Conservation (phyloP, 2,113 vertebrate genomes). For the Cervus canadensis region DNA sequence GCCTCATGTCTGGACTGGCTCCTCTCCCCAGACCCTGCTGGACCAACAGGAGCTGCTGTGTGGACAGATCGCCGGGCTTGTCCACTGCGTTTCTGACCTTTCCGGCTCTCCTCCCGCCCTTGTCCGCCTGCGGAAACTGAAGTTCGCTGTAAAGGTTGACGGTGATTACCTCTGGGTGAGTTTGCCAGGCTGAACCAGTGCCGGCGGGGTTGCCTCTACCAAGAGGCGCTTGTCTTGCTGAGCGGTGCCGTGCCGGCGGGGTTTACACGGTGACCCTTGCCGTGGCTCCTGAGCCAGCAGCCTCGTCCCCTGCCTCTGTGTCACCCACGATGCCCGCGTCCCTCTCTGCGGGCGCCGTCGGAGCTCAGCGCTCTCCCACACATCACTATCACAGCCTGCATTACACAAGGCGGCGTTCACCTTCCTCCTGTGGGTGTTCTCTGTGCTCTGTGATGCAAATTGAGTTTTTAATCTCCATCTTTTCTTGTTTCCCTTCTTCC, state of each 20-base stretch:
- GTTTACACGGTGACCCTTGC: neutral
- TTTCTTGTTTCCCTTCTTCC: neutral
- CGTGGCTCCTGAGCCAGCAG: neutral
- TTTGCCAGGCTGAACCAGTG: neutral
- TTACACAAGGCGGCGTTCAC: neutral
- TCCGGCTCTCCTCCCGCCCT: constrained; percentile 78
- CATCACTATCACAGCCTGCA: rapidly evolving
- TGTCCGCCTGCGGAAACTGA: constrained; percentile 82
- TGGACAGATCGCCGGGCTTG: constrained; percentile 87
- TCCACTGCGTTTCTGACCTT: constrained; percentile 83
- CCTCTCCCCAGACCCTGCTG: constrained; percentile 75
- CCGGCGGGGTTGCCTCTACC: rapidly evolving
- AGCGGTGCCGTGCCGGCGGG: rapidly evolving
- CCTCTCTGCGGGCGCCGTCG: rapidly evolving
- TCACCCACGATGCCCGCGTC: rapidly evolving
- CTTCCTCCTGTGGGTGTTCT: neutral
- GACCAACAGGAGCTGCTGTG: constrained; percentile 90
- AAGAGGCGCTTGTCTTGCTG: rapidly evolving
- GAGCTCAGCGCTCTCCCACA: neutral
- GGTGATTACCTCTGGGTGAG: constrained; percentile 88
- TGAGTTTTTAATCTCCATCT: neutral
- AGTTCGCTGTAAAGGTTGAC: constrained; percentile 82
- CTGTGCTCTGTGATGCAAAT: neutral
- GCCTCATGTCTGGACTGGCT: neutral
- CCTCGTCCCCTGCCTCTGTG: rapidly evolving